Base-by-base conservation (phyloP, 2,888 invertebrate species). In the Zaprionus lineosus region DNA sequence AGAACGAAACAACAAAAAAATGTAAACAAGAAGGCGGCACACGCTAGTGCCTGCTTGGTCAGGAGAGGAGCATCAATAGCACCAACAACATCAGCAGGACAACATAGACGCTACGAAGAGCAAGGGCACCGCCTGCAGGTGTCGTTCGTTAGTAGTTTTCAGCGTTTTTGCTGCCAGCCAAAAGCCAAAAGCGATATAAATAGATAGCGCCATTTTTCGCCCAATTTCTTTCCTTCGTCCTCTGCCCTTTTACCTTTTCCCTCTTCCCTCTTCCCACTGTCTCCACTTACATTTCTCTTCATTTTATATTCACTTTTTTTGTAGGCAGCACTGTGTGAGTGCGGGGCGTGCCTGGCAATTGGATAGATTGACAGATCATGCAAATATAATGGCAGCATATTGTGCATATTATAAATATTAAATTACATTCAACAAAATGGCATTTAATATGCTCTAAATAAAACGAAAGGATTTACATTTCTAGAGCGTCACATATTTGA, bases 111-210 rank as follows among this genome's bases (percentile, higher is more conserved):
- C n/a, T 7, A 18, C 5, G 9, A 51, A 33, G 2, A 34, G 41
- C 21, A 48, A 34, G 46, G 41, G 19, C 43, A 28, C 62, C 64
- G 56, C 58, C 63, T 64, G 69, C 78, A 78, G 82, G 84, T 81
- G 78, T 82, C 76, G 77, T 82, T 76, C 74, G 84, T 82, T 82
- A 82, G 79, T 63, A 75, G 65, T 75, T 84, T 84, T 84, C 82
- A 70, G 71, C 70, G 75, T 81, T 81, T 79, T 55, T 34, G 37
- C 75, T 59, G 53, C 66, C 76, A 76, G 65, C 64, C 48, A 79
- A 83, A 81, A 79, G 84, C 84, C 76, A 83, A 83, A 81, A 76
- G 59, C 78, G 78, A 78, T 78, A 84, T 84, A 84, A 79, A 79
- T 82, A 84, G 78, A 79, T 79, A 79, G 82, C 84, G 55, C 58